Evolutionary conservation across 53 echinoderm and acorn worm species (phyloP).

Genomic region (Stichopus horrens): DNA sequence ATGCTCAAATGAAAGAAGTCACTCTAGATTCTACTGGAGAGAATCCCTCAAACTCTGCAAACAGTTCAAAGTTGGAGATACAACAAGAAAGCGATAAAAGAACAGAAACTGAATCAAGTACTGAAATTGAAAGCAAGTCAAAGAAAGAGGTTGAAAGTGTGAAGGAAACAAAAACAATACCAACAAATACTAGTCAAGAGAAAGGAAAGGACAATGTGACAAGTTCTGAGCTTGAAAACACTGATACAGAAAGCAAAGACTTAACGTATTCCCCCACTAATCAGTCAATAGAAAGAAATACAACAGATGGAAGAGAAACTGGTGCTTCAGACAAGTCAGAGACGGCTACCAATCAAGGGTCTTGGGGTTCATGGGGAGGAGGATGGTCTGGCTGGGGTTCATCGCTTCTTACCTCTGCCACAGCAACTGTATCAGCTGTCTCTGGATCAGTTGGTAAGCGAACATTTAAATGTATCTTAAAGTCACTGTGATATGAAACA

Average conservation of each 20-base stretch:
- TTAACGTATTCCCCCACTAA: neutral
- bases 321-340: neutral
- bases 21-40: neutral
- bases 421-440: constrained; percentile 71
- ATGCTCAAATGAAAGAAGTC: neutral
- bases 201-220: neutral
- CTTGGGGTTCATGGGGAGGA: constrained; percentile 84
- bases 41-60: neutral
- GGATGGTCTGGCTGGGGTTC: constrained; percentile 98
- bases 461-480: neutral
- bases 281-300: constrained; percentile 30
- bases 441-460: constrained; percentile 60
- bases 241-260: constrained; percentile 3
- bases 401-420: constrained; percentile 69
- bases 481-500: too few relatives aligned
- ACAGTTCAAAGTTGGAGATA: neutral
- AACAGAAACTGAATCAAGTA: constrained; percentile 33
- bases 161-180: neutral
- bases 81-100: constrained; percentile 20
- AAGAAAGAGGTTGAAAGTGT: neutral
- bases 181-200: neutral
- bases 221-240: constrained; percentile 6
- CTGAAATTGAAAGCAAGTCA: constrained; percentile 1
- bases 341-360: constrained; percentile 38
- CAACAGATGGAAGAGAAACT: constrained; percentile 4